Conservation (phyloP, 2,113 vertebrate species). For the Chaetodon auriga region DNA sequence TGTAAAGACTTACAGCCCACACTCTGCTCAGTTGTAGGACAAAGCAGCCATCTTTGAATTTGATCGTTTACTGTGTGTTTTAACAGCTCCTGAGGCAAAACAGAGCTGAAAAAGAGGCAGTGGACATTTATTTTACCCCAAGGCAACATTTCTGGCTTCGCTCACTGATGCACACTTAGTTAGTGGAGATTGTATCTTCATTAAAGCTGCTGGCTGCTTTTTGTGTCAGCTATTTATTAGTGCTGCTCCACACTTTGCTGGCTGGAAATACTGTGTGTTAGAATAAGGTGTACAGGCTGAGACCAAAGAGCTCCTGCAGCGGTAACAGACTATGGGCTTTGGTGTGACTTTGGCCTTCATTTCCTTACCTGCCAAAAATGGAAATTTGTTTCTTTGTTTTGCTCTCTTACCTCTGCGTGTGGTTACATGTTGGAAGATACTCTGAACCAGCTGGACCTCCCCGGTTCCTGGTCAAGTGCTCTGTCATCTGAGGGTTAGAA, state of each 20-base stretch:
- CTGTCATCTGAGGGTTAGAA: background rate
- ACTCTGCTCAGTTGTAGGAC: background rate
- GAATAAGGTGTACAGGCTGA: background rate
- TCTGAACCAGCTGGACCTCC: background rate
- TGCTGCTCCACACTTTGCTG: background rate
- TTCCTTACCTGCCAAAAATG: background rate
- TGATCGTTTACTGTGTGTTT: background rate
- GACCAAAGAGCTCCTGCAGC: background rate
- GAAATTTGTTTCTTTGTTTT: background rate
- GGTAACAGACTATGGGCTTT: background rate
- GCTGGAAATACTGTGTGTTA: background rate
- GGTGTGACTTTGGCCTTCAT: background rate
- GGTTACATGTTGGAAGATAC: background rate
- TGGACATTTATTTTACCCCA: background rate
- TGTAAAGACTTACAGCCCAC: background rate
- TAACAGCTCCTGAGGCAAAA: background rate
- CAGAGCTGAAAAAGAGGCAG: background rate
- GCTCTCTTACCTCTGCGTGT: background rate
- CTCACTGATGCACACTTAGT: background rate
- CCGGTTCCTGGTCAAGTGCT: background rate
- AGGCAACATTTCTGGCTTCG: slow-evolving; percentile 9
- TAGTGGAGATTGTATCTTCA: slow-evolving; percentile 8
- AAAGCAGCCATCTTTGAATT: background rate
- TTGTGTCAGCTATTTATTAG: slow-evolving; percentile 16
- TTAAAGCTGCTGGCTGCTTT: slow-evolving; percentile 3